These are phyloP conservation scores for Philaethria dido DNA, from an alignment of 2,888 invertebrate genomes.

Conservation along the genomic window DNA sequence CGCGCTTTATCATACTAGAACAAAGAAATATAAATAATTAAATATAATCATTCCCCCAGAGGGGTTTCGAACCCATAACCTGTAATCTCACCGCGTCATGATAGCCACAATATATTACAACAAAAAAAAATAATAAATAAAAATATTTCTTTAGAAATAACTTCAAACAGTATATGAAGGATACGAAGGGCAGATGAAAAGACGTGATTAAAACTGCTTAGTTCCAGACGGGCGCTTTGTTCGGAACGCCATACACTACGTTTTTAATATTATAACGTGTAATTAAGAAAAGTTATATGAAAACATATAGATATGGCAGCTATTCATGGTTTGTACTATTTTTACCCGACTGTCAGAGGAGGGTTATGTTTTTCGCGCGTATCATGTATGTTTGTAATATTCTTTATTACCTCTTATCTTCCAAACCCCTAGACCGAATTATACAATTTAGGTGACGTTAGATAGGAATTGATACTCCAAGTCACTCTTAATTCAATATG, in stretches of 20 bases:
- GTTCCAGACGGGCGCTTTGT: slow-evolving; percentile 22
- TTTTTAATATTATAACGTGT: slow-evolving; percentile 12
- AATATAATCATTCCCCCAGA: too few species aligned
- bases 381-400: too few species aligned
- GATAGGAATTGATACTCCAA: too few species aligned
- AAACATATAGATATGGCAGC: not conserved
- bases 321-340: not conserved
- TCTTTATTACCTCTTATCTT: too few species aligned
- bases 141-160: slow-evolving; percentile 4
- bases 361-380: too few species aligned
- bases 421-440: too few species aligned
- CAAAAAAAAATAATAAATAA: not conserved
- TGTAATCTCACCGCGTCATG: not conserved
- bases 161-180: slow-evolving; percentile 16
- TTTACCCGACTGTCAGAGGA: too few species aligned
- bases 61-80: not conserved
- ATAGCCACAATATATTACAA: not conserved
- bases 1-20: too few species aligned
- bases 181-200: slow-evolving; percentile 13
- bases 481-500: too few species aligned
- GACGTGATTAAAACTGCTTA: slow-evolving; percentile 23
- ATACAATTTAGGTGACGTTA: too few species aligned
- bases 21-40: too few species aligned
- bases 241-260: not conserved
- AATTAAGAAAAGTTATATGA: slow-evolving; percentile 11